A percentile compares a stretch with the other conserved stretches of the same genome.
phyloP scores from a whole-genome alignment of 2,797 vertebrate species.

The Malurus splendens region DNA sequence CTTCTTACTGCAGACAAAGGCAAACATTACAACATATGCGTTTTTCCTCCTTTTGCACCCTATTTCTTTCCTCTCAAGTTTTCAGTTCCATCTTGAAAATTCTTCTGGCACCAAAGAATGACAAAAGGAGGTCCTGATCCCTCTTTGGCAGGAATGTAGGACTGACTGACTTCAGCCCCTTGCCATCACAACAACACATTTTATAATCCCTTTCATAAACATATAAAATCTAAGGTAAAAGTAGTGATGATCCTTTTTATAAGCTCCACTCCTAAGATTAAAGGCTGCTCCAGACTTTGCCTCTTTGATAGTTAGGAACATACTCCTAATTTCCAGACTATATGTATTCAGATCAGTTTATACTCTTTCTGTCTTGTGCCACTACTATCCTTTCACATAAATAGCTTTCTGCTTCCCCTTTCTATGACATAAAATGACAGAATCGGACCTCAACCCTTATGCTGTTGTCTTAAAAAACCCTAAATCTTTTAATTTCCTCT shows the following conservation, averaged over 20 bases:
- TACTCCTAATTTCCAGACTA: background rate
- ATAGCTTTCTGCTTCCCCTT: background rate
- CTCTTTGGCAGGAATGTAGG: background rate
- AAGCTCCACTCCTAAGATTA: background rate
- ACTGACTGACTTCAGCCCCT: background rate
- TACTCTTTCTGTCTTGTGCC: background rate
- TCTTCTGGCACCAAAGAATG: background rate
- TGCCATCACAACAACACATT: constrained; percentile 32
- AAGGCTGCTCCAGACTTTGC: background rate
- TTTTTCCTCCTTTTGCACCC: background rate
- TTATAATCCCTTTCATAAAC: constrained; percentile 36
- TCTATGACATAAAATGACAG: background rate
- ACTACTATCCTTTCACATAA: background rate
- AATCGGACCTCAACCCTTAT: background rate
- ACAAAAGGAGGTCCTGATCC: constrained; percentile 18
- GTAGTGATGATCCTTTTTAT: background rate
- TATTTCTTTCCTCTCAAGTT: background rate
- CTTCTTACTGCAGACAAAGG: background rate
- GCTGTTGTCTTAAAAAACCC: background rate
- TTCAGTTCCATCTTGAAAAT: background rate
- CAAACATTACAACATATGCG: background rate
- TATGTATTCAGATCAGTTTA: background rate
- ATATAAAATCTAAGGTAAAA: background rate
- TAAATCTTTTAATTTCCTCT: background rate
- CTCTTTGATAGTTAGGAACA: background rate